These are phyloP conservation scores for Sebastes nivosus DNA, from an alignment of 2,797 vertebrate species.

Conservation along the genomic window DNA sequence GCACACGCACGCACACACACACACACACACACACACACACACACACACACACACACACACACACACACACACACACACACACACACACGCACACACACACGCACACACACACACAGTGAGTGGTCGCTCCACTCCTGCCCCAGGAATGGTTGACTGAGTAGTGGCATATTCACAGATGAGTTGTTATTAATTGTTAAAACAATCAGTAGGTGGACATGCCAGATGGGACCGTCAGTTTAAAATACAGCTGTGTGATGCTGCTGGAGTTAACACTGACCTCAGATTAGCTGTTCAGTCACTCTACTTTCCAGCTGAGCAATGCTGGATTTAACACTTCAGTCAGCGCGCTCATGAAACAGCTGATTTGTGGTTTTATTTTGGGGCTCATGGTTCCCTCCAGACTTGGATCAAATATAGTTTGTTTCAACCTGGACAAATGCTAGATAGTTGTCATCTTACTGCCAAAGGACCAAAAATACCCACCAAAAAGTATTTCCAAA, in stretches of 20 bases:
- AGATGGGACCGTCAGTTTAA: conserved; percentile 44
- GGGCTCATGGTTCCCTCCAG: not conserved
- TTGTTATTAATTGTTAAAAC: conserved; percentile 30
- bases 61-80: conserved; percentile 71
- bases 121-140: conserved; percentile 69
- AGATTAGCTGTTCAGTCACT: not conserved
- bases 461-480: not conserved
- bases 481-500: not conserved
- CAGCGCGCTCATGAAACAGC: not conserved
- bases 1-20: conserved; percentile 16
- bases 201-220: conserved; percentile 42
- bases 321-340: not conserved
- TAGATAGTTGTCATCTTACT: not conserved
- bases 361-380: not conserved
- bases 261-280: not conserved
- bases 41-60: conserved; percentile 66
- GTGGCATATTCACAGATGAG: conserved; percentile 81
- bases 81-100: conserved; percentile 5
- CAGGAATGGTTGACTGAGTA: conserved; percentile 65
- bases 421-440: not conserved
- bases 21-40: conserved; percentile 7
- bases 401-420: conserved; percentile 3
- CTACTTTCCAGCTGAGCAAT: not conserved
- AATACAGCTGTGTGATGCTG: not conserved
- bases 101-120: conserved; percentile 72